phyloP scores from a whole-genome alignment of 2,888 invertebrate genomes.

The Neocrepidodera transversa region DNA sequence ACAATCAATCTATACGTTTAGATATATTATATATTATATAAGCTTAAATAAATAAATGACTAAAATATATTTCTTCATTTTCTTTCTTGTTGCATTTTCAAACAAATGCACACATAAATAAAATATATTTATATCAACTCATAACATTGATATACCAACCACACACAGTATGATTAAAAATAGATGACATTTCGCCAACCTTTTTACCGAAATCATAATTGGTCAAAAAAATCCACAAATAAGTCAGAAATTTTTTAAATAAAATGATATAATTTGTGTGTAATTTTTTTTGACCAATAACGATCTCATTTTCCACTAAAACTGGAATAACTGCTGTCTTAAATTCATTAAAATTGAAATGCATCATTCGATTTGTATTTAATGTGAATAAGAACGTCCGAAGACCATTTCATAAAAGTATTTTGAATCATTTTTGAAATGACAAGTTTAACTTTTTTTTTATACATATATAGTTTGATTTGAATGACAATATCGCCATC shows the following conservation, averaged over 20 bases:
- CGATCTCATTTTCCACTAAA: conserved; percentile 58
- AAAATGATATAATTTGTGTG: conserved; percentile 3
- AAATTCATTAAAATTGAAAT: conserved; percentile 51
- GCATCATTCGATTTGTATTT: conserved; percentile 48
- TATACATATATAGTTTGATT: conserved; percentile 29
- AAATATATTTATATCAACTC: conserved; percentile 57
- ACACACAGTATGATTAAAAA: conserved; percentile 62
- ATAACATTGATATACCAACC: conserved; percentile 63
- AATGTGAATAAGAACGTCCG: conserved; percentile 51
- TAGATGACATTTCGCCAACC: conserved; percentile 50
- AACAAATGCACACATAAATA: conserved; percentile 60
- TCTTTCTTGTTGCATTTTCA: conserved; percentile 58
- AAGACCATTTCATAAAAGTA: conserved; percentile 40
- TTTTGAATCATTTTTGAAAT: conserved; percentile 45
- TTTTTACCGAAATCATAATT: conserved; percentile 27
- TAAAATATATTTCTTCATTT: conserved; percentile 25
- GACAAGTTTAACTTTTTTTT: conserved; percentile 38
- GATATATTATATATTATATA: conserved; percentile 20
- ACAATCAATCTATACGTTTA: conserved; percentile 13
- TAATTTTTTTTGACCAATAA: background rate
- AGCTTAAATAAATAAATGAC: conserved; percentile 38
- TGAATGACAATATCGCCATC: conserved; percentile 34
- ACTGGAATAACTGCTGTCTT: conserved; percentile 59
- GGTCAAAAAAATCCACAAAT: background rate
- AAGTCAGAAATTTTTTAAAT: background rate